Evolutionary conservation across 2,888 invertebrate species (phyloP).

Genomic region (Chymomyza caudatula): DNA sequence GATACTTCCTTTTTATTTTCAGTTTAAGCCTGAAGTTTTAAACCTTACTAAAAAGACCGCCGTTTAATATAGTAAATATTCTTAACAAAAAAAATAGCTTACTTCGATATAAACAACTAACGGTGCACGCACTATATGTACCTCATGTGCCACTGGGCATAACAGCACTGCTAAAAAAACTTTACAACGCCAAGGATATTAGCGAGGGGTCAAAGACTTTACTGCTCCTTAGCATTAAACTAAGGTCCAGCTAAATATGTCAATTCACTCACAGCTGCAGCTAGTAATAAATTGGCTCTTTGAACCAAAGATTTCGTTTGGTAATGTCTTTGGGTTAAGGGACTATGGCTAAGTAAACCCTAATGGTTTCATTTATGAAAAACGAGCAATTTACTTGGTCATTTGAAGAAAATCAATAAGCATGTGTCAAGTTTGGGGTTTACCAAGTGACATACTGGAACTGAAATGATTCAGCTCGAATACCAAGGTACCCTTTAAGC

Average conservation of each 20-base stretch:
- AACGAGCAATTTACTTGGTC: not conserved
- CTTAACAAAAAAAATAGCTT: too few species aligned
- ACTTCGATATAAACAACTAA: too few species aligned
- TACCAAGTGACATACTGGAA: constrained; percentile 10
- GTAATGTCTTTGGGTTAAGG: constrained; percentile 2
- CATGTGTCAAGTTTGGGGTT: constrained; percentile 19
- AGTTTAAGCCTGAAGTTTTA: too few species aligned
- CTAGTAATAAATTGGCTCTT: constrained; percentile 48
- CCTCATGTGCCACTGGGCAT: too few species aligned
- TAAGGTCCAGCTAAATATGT: constrained; percentile 23
- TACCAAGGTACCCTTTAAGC: constrained; percentile 31
- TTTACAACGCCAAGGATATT: too few species aligned
- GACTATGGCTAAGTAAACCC: not conserved
- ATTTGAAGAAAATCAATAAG: constrained; percentile 32
- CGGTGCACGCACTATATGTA: too few species aligned
- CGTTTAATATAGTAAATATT: too few species aligned
- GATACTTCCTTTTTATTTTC: too few species aligned
- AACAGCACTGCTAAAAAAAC: too few species aligned
- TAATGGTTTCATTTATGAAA: not conserved
- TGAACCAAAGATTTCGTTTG: constrained; percentile 27
- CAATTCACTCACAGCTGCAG: constrained; percentile 23
- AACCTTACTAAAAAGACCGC: too few species aligned
- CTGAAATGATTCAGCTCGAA: not conserved
- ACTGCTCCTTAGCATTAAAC: too few species aligned
- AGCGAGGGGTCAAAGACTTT: too few species aligned